Conservation (phyloP, 2,888 invertebrate species). For the Masnerella sp. region DNA sequence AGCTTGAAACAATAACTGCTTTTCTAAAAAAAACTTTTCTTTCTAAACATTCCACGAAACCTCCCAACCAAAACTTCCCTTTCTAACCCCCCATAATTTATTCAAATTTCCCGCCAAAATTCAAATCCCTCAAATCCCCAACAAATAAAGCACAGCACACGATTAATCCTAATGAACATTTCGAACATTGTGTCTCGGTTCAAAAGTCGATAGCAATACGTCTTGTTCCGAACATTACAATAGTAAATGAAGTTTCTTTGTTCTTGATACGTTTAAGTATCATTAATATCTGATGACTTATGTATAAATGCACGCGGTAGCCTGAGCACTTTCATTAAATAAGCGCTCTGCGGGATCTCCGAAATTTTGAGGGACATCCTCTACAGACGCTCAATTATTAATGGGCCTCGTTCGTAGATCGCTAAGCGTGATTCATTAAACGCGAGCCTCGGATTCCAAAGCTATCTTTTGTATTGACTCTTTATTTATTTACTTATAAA, state of each 20-base stretch:
- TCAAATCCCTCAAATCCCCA: no score
- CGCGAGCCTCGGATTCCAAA: constrained; percentile 35
- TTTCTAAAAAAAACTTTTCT: no score
- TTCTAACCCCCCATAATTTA: no score
- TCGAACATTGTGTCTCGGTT: no score
- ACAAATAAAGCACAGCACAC: no score
- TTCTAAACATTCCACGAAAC: no score
- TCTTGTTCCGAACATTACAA: background rate
- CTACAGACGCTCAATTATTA: constrained; percentile 54
- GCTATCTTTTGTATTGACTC: constrained; percentile 32
- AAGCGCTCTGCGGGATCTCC: constrained; percentile 55
- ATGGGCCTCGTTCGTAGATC: constrained; percentile 54
- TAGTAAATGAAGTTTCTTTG: constrained; percentile 23
- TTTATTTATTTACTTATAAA: constrained; percentile 23
- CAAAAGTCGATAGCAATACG: no score
- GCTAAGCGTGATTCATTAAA: constrained; percentile 58
- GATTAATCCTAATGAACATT: no score
- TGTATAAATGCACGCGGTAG: constrained; percentile 54
- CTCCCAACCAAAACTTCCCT: no score
- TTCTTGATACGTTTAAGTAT: constrained; percentile 27
- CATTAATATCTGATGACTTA: constrained; percentile 45
- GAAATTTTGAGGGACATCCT: constrained; percentile 59
- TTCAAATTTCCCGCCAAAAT: no score
- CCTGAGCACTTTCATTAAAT: constrained; percentile 53
- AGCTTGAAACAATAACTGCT: no score